Base-by-base conservation (phyloP, 2,888 invertebrate genomes). In the Endomychus coccineus region DNA sequence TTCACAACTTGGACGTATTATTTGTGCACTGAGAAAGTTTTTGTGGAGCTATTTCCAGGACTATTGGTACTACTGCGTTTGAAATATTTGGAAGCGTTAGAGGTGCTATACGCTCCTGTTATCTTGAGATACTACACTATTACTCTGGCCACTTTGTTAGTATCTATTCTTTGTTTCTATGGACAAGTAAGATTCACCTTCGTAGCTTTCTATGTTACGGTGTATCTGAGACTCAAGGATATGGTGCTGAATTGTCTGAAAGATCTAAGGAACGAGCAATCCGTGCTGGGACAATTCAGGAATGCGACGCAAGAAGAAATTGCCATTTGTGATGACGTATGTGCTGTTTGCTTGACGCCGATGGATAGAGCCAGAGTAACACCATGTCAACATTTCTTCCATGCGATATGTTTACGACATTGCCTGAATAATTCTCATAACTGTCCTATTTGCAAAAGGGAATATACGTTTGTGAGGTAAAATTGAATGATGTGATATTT, bases 321-420 rank as follows among this genome's bases (percentile, higher is more conserved):
- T 22, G 68, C 71, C 7, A 73, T 73, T 25, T 73, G 80, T 39
- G 83, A 85, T 51, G 85, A 86, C 50, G 81, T 85, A 0, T 86
- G 86, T 58, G 82, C 84, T 0, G 82, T 86, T 3, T 86, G 86
- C 52, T 69, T 86, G 21, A 78, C 75, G 43, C 58, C 67, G 1
- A 83, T 85, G 83, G 68, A 68, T 33, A 73, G 77, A 4, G 85
- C 85, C 0, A 70, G 84, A 22, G 76, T 84, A 6, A 85, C 85
- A 0, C 84, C 84, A 0, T 86, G 86, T 56, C 80, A 81, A 31
- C 86, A 86, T 58, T 73, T 81, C 58, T 86, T 85, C 64, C 86
- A 86, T 56, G 82, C 82, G 0, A 80, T 80, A 57, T 86, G 86
- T 55, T 67, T 86, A 13, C 66, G 84, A 40, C 73, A 75, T 46